Evolutionary conservation across 37 sponge, comb jelly and placozoan genomes (phyloP).

Genomic region (Halichondria panicea): DNA sequence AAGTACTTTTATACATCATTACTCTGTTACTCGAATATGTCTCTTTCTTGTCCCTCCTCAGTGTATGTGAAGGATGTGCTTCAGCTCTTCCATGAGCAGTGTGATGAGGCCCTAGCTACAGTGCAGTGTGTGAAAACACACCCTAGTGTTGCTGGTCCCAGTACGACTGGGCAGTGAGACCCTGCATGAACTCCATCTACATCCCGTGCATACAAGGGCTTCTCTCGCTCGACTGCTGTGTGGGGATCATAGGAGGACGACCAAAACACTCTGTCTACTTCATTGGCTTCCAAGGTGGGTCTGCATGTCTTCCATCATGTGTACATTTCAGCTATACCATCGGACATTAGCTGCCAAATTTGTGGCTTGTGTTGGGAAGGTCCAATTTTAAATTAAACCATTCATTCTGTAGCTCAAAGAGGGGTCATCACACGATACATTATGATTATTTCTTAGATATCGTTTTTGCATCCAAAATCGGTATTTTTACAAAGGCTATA

Average conservation of each 20-base stretch:
- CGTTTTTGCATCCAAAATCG: too few relatives aligned
- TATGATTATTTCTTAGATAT: too few relatives aligned
- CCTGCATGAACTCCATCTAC: slow-evolving; percentile 86
- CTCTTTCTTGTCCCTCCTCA: slow-evolving; percentile 11
- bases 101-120: slow-evolving; percentile 9
- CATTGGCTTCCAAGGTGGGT: slow-evolving; percentile 93
- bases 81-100: slow-evolving; percentile 29
- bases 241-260: slow-evolving; percentile 96
- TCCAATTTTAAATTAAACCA: too few relatives aligned
- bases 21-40: background rate
- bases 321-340: background rate
- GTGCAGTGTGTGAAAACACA: too few relatives aligned
- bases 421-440: too few relatives aligned
- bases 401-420: too few relatives aligned
- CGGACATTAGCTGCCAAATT: background rate
- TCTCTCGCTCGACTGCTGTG: slow-evolving; percentile 77
- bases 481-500: too few relatives aligned
- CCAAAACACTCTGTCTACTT: slow-evolving; percentile 98
- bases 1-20: too few relatives aligned
- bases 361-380: too few relatives aligned
- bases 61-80: slow-evolving; percentile 79
- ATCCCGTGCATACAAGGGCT: slow-evolving; percentile 73
- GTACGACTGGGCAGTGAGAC: slow-evolving; percentile 89
- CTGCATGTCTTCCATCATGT: background rate
- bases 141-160: slow-evolving; percentile 88